Percentiles rank a stretch among this genome's conserved stretches.
These are phyloP conservation scores for Acomys russatus DNA, from an alignment of 2,797 vertebrate genomes.

Conservation along the genomic window DNA sequence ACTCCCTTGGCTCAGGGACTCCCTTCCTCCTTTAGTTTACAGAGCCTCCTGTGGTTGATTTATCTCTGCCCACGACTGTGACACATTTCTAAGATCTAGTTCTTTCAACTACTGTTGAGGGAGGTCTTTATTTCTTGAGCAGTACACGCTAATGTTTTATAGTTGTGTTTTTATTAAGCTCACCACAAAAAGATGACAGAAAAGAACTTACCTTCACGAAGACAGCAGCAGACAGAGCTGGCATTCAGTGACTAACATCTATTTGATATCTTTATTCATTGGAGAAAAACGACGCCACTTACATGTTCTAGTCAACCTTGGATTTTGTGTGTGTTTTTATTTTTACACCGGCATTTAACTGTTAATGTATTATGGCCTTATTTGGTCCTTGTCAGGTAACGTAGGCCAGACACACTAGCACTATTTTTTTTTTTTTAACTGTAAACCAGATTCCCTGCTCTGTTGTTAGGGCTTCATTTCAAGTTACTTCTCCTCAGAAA, in stretches of 20 bases:
- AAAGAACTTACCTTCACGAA: background rate
- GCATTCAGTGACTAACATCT: background rate
- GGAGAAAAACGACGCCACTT: background rate
- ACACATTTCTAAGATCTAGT: conserved; percentile 14
- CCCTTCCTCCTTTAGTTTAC: background rate
- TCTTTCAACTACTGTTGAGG: conserved; percentile 35
- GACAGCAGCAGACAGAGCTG: conserved; percentile 23
- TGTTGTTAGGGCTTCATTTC: background rate
- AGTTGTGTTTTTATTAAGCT: background rate
- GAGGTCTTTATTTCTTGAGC: background rate
- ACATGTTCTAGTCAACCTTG: background rate
- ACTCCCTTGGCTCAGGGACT: too few relatives aligned
- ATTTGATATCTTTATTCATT: background rate
- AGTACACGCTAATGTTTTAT: background rate
- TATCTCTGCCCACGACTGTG: background rate
- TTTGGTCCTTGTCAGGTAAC: background rate
- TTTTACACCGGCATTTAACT: background rate
- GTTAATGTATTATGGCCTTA: background rate
- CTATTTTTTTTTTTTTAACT: background rate
- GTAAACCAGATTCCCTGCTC: background rate
- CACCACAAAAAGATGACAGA: background rate
- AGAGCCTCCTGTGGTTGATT: background rate
- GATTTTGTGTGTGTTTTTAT: background rate
- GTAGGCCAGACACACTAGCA: background rate
- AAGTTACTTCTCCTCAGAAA: conserved; percentile 64